Base-by-base conservation (phyloP, 2,888 invertebrate species). In the Lasioglossum marginatum region DNA sequence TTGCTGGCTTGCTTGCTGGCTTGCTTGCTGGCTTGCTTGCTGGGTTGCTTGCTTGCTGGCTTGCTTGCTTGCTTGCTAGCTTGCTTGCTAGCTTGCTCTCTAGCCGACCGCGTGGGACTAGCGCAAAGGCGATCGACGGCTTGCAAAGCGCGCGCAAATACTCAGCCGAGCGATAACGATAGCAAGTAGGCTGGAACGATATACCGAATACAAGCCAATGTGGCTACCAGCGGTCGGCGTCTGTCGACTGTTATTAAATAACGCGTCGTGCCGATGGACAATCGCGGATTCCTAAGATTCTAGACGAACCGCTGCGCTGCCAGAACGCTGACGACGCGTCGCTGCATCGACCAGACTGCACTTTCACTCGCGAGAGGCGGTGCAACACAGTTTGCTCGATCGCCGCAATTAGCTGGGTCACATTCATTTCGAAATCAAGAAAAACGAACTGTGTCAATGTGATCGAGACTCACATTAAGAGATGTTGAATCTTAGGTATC, bases 41-140 rank as follows among this genome's bases (percentile, higher is more conserved):
- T n/a, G n/a, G n/a, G n/a, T n/a, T n/a, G n/a, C n/a, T n/a, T n/a
- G n/a, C n/a, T n/a, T n/a, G n/a, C n/a, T n/a, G n/a, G n/a, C n/a
- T n/a, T n/a, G n/a, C n/a, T n/a, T n/a, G n/a, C n/a, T n/a, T n/a
- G n/a, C n/a, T n/a, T n/a, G n/a, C n/a, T n/a, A n/a, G n/a, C n/a
- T n/a, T n/a, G n/a, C n/a, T n/a, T n/a, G n/a, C n/a, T n/a, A n/a
- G n/a, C n/a, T n/a, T n/a, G n/a, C n/a, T n/a, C 48, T 48, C 31
- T 68, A 3, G 68, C 68, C 23, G 68, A 63, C 63, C 68, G 68
- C 34, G 68, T 68, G 68, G 68, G 68, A 68, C 68, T 68, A 34
- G 68, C 34, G 68, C 57, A 40, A 10, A 75, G 57, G 60, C 75
- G 57, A 19, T 16, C 34, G 8, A 27, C n/a, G 16, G 40, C 16